Conservation (phyloP, 2,888 invertebrate genomes). For the Hyppa rectilinea region DNA sequence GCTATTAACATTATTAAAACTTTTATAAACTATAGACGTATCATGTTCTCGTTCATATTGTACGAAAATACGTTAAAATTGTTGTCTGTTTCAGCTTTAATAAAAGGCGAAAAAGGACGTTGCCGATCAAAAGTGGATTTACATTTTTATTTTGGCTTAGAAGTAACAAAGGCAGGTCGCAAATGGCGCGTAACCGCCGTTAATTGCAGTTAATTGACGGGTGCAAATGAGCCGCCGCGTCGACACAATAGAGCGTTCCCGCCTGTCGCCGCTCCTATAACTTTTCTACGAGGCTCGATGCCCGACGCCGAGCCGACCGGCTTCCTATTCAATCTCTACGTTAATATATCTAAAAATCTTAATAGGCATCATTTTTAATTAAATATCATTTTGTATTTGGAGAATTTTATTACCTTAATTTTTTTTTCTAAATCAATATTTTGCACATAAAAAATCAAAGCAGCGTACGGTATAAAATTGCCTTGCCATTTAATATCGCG, state of each 20-base stretch:
- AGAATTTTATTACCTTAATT: background rate
- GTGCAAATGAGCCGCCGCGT: conserved; percentile 70
- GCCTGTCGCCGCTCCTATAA: conserved; percentile 52
- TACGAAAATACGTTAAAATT: background rate
- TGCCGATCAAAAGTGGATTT: conserved; percentile 39
- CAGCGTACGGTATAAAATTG: background rate
- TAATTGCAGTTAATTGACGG: conserved; percentile 74
- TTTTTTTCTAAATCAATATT: conserved; percentile 23
- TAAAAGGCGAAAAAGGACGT: conserved; percentile 17
- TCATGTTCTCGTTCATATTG: conserved; percentile 5
- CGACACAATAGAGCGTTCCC: conserved; percentile 59
- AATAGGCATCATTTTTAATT: conserved; percentile 1
- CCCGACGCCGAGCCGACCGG: conserved; percentile 27
- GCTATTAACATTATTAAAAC: conserved; percentile 27
- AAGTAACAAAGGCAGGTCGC: conserved; percentile 59
- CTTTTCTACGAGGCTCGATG: conserved; percentile 55
- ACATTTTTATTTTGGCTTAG: conserved; percentile 53
- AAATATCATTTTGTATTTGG: conserved; percentile 2
- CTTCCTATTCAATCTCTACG: conserved; percentile 39
- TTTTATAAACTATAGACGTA: conserved; percentile 1
- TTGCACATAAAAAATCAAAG: conserved; percentile 1
- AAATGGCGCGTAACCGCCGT: conserved; percentile 68
- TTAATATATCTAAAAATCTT: conserved; percentile 29
- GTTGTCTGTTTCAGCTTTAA: conserved; percentile 17
- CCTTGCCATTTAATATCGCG: background rate